Evolutionary conservation across 92 coral and sea anemone genomes (phyloP).

Genomic region (Phymanthus crucifer): DNA sequence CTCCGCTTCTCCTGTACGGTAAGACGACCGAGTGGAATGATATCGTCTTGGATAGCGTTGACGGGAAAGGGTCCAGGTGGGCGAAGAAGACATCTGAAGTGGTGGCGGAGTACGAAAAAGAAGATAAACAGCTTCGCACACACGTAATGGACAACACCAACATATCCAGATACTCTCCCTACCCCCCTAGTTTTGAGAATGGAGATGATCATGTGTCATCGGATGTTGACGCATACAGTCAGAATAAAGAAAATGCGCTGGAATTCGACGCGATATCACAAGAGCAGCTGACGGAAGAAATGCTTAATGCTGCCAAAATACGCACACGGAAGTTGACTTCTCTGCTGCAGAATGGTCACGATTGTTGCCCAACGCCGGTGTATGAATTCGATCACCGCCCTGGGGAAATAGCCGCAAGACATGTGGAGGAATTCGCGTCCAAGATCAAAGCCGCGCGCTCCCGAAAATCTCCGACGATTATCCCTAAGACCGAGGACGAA

Average conservation of each 20-base stretch:
- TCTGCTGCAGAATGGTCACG: conserved; percentile 6
- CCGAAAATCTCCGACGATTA: conserved; percentile 11
- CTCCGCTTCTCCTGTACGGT: conserved; percentile 26
- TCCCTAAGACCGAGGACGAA: not conserved
- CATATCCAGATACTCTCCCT: not conserved
- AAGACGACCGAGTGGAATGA: conserved; percentile 20
- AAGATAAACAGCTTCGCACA: not conserved
- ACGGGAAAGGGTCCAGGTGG: not conserved
- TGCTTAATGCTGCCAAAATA: conserved; percentile 33
- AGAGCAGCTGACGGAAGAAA: conserved; percentile 20
- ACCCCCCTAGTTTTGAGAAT: not conserved
- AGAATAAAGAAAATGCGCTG: conserved; percentile 21
- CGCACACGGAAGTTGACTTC: conserved; percentile 24
- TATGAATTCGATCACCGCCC: conserved; percentile 7
- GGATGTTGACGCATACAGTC: conserved; percentile 25
- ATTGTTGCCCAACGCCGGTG: conserved; percentile 28
- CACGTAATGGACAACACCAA: conserved; percentile 9
- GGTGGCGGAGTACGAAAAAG: not conserved
- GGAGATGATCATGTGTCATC: not conserved
- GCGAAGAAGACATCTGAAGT: conserved; percentile 8
- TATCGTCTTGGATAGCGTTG: not conserved
- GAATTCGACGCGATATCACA: conserved; percentile 14
- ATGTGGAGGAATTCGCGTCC: conserved; percentile 10
- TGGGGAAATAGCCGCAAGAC: conserved; percentile 4
- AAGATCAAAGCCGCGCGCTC: conserved; percentile 24